These are phyloP conservation scores for Tromatobia lineatoria DNA, from an alignment of 2,888 invertebrate genomes.

Conservation along the genomic window DNA sequence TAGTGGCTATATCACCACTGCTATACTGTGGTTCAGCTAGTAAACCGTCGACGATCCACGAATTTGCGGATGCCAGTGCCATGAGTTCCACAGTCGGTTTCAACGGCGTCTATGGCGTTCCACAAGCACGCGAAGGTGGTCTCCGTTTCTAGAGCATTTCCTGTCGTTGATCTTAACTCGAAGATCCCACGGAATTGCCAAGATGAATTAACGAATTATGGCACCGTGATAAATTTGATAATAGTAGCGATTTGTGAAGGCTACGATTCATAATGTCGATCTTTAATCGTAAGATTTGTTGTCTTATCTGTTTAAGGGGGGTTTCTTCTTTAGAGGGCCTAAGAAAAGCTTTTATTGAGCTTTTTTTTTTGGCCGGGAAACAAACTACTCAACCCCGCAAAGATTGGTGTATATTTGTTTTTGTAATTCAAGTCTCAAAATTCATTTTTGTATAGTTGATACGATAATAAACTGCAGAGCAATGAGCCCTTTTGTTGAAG, in stretches of 20 bases:
- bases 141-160: slow-evolving; percentile 32
- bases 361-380: too few species aligned
- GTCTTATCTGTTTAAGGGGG: background rate
- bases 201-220: slow-evolving; percentile 18
- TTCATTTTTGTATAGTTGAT: too few species aligned
- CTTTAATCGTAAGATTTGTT: background rate
- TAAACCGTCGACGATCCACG: slow-evolving; percentile 51
- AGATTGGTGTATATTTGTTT: too few species aligned
- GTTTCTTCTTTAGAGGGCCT: too few species aligned
- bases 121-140: slow-evolving; percentile 31
- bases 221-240: background rate
- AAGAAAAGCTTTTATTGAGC: too few species aligned
- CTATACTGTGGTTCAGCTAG: slow-evolving; percentile 10
- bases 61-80: slow-evolving; percentile 51
- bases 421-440: too few species aligned
- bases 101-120: slow-evolving; percentile 35
- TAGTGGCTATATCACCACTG: slow-evolving; percentile 7
- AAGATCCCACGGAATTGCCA: slow-evolving; percentile 16
- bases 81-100: slow-evolving; percentile 57
- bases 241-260: background rate
- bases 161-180: slow-evolving; percentile 9
- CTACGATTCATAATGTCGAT: background rate
- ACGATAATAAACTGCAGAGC: too few species aligned
- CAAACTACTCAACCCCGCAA: too few species aligned
- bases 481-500: too few species aligned